Evolutionary conservation across 1,140 invertebrate genomes (phyloP).

Genomic region (Drepana arcuata): DNA sequence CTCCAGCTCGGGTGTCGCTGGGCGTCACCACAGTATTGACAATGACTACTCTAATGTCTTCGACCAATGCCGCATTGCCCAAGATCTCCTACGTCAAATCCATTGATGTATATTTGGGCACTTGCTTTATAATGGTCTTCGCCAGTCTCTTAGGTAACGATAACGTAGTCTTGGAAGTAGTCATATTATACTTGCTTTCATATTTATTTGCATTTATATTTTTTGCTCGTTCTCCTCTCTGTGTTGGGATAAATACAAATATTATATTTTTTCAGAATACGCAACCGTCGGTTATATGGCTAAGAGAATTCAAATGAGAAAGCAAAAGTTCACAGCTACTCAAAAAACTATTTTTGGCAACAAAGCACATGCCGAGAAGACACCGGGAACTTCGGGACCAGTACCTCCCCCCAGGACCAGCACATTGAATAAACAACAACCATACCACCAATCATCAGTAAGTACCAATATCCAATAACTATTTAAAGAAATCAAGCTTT

Average conservation of each 20-base stretch:
- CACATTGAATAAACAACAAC: constrained; percentile 47
- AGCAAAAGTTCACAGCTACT: constrained; percentile 88
- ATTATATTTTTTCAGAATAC: constrained; percentile 80
- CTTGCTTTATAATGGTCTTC: constrained; percentile 98
- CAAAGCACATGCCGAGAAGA: constrained; percentile 73
- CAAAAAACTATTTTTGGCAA: constrained; percentile 93
- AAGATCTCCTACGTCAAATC: constrained; percentile 99
- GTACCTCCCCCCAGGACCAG: constrained; percentile 78
- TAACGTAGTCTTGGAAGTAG: no score
- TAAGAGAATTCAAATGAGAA: constrained; percentile 95
- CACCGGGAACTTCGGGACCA: constrained; percentile 79
- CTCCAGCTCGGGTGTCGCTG: constrained; percentile 95
- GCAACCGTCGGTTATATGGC: constrained; percentile 96
- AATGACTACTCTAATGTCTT: constrained; percentile 99
- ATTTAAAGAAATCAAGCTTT: no score
- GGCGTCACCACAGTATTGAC: constrained; percentile 98
- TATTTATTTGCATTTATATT: no score
- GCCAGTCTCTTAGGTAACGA: constrained; percentile 91
- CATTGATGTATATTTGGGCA: constrained; percentile 98
- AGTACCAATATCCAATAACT: no score
- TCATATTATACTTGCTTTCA: no score
- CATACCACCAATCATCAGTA: constrained; percentile 54
- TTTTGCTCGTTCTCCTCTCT: no score
- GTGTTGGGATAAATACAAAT: background rate
- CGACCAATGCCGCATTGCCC: constrained; percentile 96